Evolutionary conservation across 2,888 invertebrate genomes (phyloP), one percentile per base, ranked within the genome.

Genomic region (Eustalomyia histrio): DNA sequence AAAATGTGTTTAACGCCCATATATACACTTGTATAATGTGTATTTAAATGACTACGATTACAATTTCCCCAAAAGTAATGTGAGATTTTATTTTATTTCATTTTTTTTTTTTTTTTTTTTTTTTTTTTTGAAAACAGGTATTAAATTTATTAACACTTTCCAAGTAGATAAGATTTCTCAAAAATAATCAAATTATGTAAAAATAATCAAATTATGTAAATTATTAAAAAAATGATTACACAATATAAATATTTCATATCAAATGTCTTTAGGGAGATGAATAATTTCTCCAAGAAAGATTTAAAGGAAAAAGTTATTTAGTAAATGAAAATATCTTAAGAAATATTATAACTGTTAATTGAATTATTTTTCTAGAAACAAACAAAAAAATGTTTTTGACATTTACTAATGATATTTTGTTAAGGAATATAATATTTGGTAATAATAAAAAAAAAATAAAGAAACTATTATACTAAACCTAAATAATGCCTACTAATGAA

Each of bases 401-500:
- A 81, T 81, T 65, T 81, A 81, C 81, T 81, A 81, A 81, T 81
- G 78, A 75, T 65, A 29, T 12, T 18, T 58, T 33, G 50, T 50
- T 21, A 12, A n/a, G 21, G 35, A 43, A 67, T 43, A 67, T 55
- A 57, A 55, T 33, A 55, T 55, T 81, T 67, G 65, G 35, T 67
- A 63, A 58, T 65, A 55, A 67, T n/a, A n/a, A n/a, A n/a, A n/a
- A n/a, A n/a, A n/a, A n/a, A n/a, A n/a, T n/a, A n/a, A n/a, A n/a
- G 58, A 71, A 75, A 71, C 67, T 78, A 78, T 78, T 71, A 47
- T 53, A 58, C 43, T 33, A 79, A 82, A 82, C 67, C 81, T 55
- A 69, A 76, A 82, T 84, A 84, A 84, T 84, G 78, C 83, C 76
- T 63, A 85, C 88, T 87, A 88, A 88, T 88, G 88, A 88, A 88